These are phyloP conservation scores for Pyxicephalus adspersus DNA, from an alignment of 2,113 vertebrate genomes.

Conservation along the genomic window DNA sequence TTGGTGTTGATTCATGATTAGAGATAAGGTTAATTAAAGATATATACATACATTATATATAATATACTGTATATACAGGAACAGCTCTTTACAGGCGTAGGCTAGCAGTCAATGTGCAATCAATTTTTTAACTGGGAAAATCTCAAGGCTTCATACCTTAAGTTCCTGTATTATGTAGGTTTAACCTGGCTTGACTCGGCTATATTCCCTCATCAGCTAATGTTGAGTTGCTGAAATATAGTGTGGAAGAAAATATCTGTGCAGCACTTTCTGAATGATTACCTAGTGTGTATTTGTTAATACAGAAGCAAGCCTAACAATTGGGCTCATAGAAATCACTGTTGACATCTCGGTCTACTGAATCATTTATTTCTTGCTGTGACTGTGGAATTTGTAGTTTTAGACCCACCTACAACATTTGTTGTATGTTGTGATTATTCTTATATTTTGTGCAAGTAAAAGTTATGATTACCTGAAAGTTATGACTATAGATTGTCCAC, in stretches of 20 bases:
- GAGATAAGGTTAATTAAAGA: no score
- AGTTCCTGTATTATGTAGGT: slow-evolving; percentile 60
- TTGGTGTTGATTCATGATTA: no score
- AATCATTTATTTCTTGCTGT: slow-evolving; percentile 11
- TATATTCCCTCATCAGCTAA: slow-evolving; percentile 46
- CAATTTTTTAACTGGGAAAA: slow-evolving; percentile 49
- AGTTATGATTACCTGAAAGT: neutral
- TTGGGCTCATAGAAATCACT: neutral
- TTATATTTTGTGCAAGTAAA: neutral
- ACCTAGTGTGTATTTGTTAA: slow-evolving; percentile 4
- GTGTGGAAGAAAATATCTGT: slow-evolving; percentile 32
- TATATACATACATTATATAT: no score
- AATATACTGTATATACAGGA: no score
- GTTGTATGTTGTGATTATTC: slow-evolving; percentile 1
- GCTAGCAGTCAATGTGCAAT: neutral
- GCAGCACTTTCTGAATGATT: neutral
- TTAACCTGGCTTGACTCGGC: slow-evolving; percentile 58
- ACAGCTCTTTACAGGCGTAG: neutral
- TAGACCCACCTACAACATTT: neutral
- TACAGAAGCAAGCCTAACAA: neutral
- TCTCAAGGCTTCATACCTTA: slow-evolving; percentile 59
- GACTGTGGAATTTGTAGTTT: neutral
- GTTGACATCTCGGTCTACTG: neutral
- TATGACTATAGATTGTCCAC: neutral
- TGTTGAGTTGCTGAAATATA: neutral